These are phyloP conservation scores for Tenthredo scrophulariae DNA, from an alignment of 2,888 invertebrate species.

Conservation along the genomic window DNA sequence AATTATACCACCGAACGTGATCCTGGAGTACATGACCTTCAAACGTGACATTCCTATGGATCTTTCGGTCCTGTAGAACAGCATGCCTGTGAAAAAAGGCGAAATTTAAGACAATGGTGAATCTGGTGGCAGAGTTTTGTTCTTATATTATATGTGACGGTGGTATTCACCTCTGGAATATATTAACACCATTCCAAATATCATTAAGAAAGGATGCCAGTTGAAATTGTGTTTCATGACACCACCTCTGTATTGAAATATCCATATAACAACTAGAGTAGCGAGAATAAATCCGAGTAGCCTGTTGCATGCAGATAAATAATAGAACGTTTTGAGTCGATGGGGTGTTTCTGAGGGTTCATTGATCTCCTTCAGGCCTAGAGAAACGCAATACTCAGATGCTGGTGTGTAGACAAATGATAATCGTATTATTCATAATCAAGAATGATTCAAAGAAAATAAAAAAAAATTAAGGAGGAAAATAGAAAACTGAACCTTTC, in stretches of 20 bases:
- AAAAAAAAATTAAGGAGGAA: not conserved
- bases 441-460: not conserved
- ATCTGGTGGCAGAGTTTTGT: not conserved
- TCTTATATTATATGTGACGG: not conserved
- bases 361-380: not conserved
- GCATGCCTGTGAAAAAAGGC: conserved; percentile 83
- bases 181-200: conserved; percentile 88
- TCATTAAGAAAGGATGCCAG: conserved; percentile 94
- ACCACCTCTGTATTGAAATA: conserved; percentile 81
- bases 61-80: conserved; percentile 89
- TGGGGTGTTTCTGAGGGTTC: conserved; percentile 59
- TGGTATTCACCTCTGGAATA: conserved; percentile 86
- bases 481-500: not conserved
- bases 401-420: too few species aligned
- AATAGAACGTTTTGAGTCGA: conserved; percentile 70
- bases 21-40: conserved; percentile 87
- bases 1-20: conserved; percentile 85
- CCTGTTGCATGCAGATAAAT: conserved; percentile 78
- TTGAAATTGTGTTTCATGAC: conserved; percentile 90
- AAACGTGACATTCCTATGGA: conserved; percentile 86
- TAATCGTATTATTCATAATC: too few species aligned
- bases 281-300: conserved; percentile 80
- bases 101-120: not conserved
- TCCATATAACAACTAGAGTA: conserved; percentile 84
- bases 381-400: not conserved